Evolutionary conservation across 2,797 vertebrate species (phyloP).

Genomic region (Podarcis lilfordi): DNA sequence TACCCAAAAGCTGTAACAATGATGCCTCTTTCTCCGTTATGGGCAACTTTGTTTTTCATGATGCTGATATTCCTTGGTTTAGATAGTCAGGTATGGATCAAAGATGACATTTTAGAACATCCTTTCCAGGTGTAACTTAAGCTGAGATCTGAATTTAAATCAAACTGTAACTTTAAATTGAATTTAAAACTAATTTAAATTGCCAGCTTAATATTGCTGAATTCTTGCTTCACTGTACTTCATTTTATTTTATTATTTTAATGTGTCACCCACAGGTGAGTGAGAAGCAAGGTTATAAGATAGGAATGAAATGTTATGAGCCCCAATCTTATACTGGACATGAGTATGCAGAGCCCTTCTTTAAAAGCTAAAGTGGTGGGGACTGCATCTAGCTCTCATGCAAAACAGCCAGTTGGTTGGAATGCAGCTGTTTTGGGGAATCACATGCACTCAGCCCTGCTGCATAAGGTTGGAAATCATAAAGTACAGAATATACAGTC

Average conservation of each 20-base stretch:
- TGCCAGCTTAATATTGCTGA: not conserved
- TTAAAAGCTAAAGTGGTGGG: not conserved
- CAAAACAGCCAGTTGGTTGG: not conserved
- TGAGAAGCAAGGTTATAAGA: not conserved
- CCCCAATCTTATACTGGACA: not conserved
- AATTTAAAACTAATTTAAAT: not conserved
- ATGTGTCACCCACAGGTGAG: not conserved
- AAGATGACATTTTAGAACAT: rapidly evolving
- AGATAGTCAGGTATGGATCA: slow-evolving; percentile 92
- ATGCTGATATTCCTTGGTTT: slow-evolving; percentile 99
- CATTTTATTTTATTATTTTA: too few species aligned
- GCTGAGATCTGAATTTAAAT: not conserved
- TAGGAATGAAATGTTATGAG: not conserved
- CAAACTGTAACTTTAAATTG: not conserved
- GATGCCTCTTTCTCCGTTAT: slow-evolving; percentile 97
- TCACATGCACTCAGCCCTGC: too few species aligned
- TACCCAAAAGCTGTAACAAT: slow-evolving; percentile 98
- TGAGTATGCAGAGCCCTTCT: not conserved
- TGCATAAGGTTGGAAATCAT: not conserved
- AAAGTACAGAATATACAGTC: too few species aligned
- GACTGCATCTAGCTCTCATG: not conserved
- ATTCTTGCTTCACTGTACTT: not conserved
- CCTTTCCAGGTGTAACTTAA: not conserved
- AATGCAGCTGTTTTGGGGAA: not conserved
- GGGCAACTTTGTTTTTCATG: slow-evolving; percentile 97